phyloP scores from a whole-genome alignment of 2,888 invertebrate genomes.

The Magallana nippona region DNA sequence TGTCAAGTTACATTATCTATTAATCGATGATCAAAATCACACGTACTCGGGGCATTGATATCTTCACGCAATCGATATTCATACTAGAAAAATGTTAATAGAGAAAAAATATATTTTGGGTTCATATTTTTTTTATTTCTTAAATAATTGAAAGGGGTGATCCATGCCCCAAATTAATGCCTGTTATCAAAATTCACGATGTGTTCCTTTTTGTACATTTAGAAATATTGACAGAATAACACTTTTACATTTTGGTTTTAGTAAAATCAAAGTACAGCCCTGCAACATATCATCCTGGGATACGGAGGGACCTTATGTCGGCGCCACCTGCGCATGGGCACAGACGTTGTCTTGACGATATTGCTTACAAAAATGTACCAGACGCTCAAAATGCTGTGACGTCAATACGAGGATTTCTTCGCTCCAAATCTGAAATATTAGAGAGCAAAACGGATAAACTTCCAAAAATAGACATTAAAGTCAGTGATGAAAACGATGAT shows the following conservation, averaged over 20 bases:
- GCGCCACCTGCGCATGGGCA: conserved; percentile 50
- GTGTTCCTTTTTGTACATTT: too few relatives aligned
- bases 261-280: conserved; percentile 66
- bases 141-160: too few relatives aligned
- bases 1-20: background rate
- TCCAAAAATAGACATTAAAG: conserved; percentile 37
- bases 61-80: too few relatives aligned
- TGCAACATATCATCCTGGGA: conserved; percentile 59
- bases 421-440: conserved; percentile 41
- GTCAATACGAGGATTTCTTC: conserved; percentile 33
- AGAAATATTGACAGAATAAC: background rate
- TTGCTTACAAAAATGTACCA: conserved; percentile 48
- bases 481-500: conserved; percentile 23
- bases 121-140: too few relatives aligned
- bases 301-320: conserved; percentile 46
- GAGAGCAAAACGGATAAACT: background rate
- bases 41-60: background rate
- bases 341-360: conserved; percentile 46
- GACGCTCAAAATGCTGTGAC: conserved; percentile 45
- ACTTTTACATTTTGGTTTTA: conserved; percentile 44
- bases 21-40: background rate
- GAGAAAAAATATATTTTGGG: too few relatives aligned
- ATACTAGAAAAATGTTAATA: too few relatives aligned
- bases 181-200: too few relatives aligned
- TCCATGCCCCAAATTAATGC: too few relatives aligned